These are phyloP conservation scores for Trachemys scripta DNA, from an alignment of 2,113 vertebrate species.

Conservation along the genomic window DNA sequence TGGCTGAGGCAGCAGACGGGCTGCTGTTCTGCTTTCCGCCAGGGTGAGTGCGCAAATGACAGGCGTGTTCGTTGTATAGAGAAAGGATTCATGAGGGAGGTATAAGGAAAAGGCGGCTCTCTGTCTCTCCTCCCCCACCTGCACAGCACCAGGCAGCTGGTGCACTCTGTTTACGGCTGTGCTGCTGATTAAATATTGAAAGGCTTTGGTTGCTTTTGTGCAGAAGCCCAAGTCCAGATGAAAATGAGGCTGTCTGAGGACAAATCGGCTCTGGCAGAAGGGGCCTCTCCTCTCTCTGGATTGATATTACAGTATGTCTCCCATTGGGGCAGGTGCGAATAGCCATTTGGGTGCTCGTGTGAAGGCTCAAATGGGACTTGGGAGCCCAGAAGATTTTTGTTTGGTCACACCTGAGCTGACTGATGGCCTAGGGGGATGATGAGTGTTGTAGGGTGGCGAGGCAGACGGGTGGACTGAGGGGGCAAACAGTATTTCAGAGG, in stretches of 20 bases:
- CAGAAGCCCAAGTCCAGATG: slow-evolving; percentile 57
- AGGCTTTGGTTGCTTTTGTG: slow-evolving; percentile 38
- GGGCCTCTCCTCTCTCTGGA: not conserved
- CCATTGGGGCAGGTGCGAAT: slow-evolving; percentile 20
- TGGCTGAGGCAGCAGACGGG: not conserved
- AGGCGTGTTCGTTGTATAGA: rapidly evolving
- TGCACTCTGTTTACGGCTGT: not conserved
- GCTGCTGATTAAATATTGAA: slow-evolving; percentile 74
- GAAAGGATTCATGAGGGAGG: not conserved
- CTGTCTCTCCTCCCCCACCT: rapidly evolving
- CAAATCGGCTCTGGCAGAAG: slow-evolving; percentile 41
- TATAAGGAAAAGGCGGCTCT: not conserved
- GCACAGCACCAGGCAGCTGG: not conserved
- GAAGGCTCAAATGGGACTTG: not conserved
- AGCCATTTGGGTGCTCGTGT: not conserved
- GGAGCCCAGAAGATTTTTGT: not conserved
- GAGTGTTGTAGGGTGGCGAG: not conserved
- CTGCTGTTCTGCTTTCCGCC: rapidly evolving
- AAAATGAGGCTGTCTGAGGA: slow-evolving; percentile 52
- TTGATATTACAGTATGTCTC: not conserved
- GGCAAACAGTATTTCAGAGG: not conserved
- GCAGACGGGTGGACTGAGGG: not conserved
- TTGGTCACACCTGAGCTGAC: not conserved
- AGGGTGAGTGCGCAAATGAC: not conserved
- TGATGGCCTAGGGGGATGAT: not conserved